phyloP scores from a whole-genome alignment of 2,113 vertebrate species.

The Gambusia holbrooki region DNA sequence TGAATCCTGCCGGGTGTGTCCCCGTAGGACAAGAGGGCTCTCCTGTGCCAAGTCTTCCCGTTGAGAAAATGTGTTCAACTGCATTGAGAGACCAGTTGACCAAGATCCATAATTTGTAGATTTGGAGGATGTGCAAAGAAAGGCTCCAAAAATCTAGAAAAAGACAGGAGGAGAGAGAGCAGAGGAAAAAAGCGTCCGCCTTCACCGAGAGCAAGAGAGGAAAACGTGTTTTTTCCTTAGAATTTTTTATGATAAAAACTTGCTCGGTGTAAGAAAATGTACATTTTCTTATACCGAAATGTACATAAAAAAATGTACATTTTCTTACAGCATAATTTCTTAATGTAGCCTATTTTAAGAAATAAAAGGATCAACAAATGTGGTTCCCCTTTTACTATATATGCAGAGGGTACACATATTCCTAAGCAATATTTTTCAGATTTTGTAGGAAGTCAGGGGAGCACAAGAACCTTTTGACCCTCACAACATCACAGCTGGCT shows the following conservation, averaged over 20 bases:
- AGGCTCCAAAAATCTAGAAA: no score
- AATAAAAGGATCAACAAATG: neutral
- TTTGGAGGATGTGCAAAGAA: no score
- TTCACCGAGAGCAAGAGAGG: no score
- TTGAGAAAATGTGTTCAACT: no score
- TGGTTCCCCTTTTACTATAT: neutral
- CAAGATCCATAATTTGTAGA: no score
- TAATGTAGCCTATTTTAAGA: neutral
- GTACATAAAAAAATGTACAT: neutral
- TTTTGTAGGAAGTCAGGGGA: neutral
- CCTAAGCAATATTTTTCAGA: neutral
- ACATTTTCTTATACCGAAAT: neutral
- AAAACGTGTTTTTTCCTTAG: no score
- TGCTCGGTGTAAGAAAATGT: neutral
- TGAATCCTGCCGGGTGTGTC: no score
- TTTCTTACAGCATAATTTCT: neutral
- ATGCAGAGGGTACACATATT: neutral
- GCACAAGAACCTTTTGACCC: neutral
- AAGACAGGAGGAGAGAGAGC: no score
- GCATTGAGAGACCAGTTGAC: no score
- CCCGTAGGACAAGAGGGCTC: no score
- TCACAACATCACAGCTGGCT: constrained; percentile 11
- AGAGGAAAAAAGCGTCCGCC: no score
- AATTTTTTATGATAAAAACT: neutral
- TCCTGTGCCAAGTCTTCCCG: no score